phyloP scores from a whole-genome alignment of 2,888 invertebrate species.

The Dastarcus helophoroides region DNA sequence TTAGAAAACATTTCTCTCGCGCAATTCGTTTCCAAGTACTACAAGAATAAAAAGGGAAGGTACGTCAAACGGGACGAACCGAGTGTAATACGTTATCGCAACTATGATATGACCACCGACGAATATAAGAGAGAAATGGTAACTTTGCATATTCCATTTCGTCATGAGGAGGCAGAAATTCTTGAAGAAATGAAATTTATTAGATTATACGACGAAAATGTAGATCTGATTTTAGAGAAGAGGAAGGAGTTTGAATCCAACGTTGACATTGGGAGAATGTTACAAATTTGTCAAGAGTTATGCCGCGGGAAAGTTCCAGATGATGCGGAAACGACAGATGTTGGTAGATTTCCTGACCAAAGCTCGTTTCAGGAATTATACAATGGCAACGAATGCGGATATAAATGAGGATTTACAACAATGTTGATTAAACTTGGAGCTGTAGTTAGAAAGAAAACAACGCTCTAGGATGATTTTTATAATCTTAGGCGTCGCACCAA shows the following conservation, averaged over 20 bases:
- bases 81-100: constrained; percentile 28
- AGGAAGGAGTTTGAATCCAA: constrained; percentile 27
- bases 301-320: constrained; percentile 14
- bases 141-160: constrained; percentile 28
- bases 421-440: constrained; percentile 2
- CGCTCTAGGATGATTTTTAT: constrained; percentile 7
- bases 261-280: constrained; percentile 23
- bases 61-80: constrained; percentile 19
- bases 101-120: constrained; percentile 28
- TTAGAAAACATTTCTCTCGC: constrained; percentile 28
- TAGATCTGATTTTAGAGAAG: constrained; percentile 20
- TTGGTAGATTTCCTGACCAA: constrained; percentile 1
- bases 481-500: constrained; percentile 5
- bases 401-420: constrained; percentile 5
- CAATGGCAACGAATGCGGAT: background rate
- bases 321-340: constrained; percentile 10
- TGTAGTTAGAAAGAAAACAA: constrained; percentile 11
- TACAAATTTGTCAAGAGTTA: constrained; percentile 31
- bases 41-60: constrained; percentile 12
- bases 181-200: constrained; percentile 26
- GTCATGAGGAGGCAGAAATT: constrained; percentile 29
- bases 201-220: constrained; percentile 25
- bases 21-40: constrained; percentile 30
- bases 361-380: background rate
- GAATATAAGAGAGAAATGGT: constrained; percentile 31